A percentile compares a stretch with the other conserved stretches of the same genome.
Conservation (phyloP, 2,113 vertebrate genomes). For the Aegypius monachus region DNA sequence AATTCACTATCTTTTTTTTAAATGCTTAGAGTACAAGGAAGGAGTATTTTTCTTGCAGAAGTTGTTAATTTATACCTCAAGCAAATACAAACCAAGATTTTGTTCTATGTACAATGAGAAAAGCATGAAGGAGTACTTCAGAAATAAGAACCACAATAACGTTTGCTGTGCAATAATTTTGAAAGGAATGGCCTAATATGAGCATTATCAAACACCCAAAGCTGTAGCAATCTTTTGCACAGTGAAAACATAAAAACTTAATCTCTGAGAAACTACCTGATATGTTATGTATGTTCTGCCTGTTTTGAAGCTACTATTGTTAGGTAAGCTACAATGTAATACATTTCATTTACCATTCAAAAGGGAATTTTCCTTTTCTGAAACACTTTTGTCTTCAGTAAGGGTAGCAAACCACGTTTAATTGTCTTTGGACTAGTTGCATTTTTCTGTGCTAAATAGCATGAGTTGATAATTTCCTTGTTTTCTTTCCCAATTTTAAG, state of each 20-base stretch:
- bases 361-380: background rate
- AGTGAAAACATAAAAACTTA: background rate
- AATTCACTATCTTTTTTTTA: background rate
- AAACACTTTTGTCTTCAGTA: background rate
- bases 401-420: background rate
- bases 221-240: slow-evolving; percentile 24
- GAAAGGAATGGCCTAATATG: background rate
- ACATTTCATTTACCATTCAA: background rate
- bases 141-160: background rate
- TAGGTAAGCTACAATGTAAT: background rate
- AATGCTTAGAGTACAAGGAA: background rate
- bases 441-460: background rate
- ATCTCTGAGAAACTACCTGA: background rate
- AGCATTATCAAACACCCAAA: background rate
- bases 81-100: background rate
- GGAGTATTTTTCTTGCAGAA: background rate
- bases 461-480: background rate
- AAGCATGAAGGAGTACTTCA: background rate
- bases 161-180: slow-evolving; percentile 21
- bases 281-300: background rate
- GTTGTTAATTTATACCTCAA: slow-evolving; percentile 50
- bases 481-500: background rate
- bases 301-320: background rate
- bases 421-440: background rate
- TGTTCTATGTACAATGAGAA: background rate